These are phyloP conservation scores for Pelodiscus sinensis DNA, from an alignment of 2,113 vertebrate species.

Conservation along the genomic window DNA sequence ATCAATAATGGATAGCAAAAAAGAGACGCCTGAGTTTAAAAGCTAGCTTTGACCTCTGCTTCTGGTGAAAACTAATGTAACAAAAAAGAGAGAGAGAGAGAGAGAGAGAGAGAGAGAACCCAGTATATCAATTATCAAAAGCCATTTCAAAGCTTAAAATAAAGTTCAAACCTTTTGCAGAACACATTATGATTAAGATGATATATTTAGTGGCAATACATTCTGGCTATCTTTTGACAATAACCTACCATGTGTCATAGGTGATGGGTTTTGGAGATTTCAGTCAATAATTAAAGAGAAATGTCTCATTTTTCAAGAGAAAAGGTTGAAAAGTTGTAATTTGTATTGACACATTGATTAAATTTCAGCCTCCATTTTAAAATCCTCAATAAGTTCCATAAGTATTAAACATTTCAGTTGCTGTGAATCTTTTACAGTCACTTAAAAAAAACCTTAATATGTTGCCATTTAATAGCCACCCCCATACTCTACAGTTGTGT, in stretches of 20 bases:
- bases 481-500: not conserved
- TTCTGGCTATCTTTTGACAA: slow-evolving; percentile 69
- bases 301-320: slow-evolving; percentile 60
- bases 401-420: slow-evolving; percentile 39
- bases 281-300: slow-evolving; percentile 66
- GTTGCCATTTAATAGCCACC: slow-evolving; percentile 43
- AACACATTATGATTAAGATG: slow-evolving; percentile 67
- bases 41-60: slow-evolving; percentile 36
- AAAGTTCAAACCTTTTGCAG: slow-evolving; percentile 53
- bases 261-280: slow-evolving; percentile 53
- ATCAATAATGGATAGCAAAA: slow-evolving; percentile 23
- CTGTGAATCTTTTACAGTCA: slow-evolving; percentile 47
- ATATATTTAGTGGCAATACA: slow-evolving; percentile 66
- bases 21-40: slow-evolving; percentile 51
- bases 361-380: slow-evolving; percentile 56
- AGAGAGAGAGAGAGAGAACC: not conserved
- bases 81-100: not conserved
- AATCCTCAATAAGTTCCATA: slow-evolving; percentile 37
- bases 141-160: slow-evolving; percentile 54
- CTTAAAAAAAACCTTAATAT: slow-evolving; percentile 47
- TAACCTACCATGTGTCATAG: slow-evolving; percentile 57
- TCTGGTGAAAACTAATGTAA: slow-evolving; percentile 26
- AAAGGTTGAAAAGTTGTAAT: slow-evolving; percentile 42
- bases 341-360: slow-evolving; percentile 55
- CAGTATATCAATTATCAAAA: slow-evolving; percentile 60